Evolutionary conservation across 1,140 invertebrate species (phyloP).

Genomic region (Heliothis virescens): DNA sequence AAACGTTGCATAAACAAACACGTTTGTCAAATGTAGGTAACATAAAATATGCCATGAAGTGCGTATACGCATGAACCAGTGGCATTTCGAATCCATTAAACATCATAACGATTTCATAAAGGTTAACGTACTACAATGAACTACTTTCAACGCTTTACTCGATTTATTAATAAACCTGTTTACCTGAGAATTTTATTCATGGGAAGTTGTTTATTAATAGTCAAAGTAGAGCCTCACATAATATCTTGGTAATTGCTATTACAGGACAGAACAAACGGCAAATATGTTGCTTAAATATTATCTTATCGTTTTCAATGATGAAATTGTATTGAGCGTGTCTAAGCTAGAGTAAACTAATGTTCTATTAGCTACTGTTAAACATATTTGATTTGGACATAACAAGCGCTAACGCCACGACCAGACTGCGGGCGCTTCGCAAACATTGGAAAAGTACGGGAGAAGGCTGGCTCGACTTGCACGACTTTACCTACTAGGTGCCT

Average conservation of each 20-base stretch:
- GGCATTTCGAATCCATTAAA: constrained; percentile 16
- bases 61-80: background rate
- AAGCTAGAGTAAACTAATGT: constrained; percentile 64
- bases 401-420: constrained; percentile 60
- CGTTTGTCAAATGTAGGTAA: too few relatives aligned
- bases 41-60: background rate
- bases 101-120: constrained; percentile 23
- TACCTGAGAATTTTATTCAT: background rate
- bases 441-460: constrained; percentile 80
- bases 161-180: constrained; percentile 23
- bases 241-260: background rate
- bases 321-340: constrained; percentile 54
- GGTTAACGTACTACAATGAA: constrained; percentile 31
- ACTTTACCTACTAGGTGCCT: background rate
- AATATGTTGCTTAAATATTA: background rate
- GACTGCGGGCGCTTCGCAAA: constrained; percentile 66
- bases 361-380: constrained; percentile 78
- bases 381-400: constrained; percentile 78
- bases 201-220: background rate
- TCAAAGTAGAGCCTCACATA: background rate
- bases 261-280: background rate
- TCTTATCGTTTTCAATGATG: constrained; percentile 21
- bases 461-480: constrained; percentile 19
- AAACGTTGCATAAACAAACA: too few relatives aligned
- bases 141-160: constrained; percentile 17